Evolutionary conservation across 2,888 invertebrate genomes (phyloP), one percentile per base, ranked within the genome.

Genomic region (Lepidocyrtinus sp.): DNA sequence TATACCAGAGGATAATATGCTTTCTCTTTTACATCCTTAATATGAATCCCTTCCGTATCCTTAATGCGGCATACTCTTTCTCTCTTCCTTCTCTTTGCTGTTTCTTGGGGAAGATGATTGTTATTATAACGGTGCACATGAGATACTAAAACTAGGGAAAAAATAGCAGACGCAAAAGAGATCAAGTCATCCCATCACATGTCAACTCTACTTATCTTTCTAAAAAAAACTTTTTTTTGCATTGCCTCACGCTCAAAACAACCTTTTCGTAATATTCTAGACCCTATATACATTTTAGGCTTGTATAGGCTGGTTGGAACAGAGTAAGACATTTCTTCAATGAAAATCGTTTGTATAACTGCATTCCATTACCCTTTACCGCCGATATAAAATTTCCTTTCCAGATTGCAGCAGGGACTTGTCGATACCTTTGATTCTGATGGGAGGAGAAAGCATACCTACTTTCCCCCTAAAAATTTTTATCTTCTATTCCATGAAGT

Each of bases 151-250:
- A 12, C 12, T 36, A 7, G 36, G 36, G 36, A 36, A 36, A 36
- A 36, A 12, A 7, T 36, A 36, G 36, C 5, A 36, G 15, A 26
- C 17, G 59, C 59, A 26, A 15, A 70, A 22, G 61, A 70, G 61
- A 70, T 67, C 67, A 70, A 61, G 59, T 62, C 61, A 36, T 22
- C 27, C 65, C 67, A 74, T 65, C 65, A 65, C 65, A 65, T 74
- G 74, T 74, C 74, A 74, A 55, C 74, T 24, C 21, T 15, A 25
- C 15, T 70, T 59, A 45, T 62, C 22, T 15, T 21, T 22, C 45
- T 9, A 9, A n/a, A 22, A n/a, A n/a, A n/a, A n/a, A n/a, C n/a
- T n/a, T n/a, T 46, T 45, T 70, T 59, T 64, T 36, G 36, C 36
- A 36, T 36, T 36, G 36, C 36, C 12, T 36, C 36, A 36, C 36